Base-by-base conservation (phyloP, 2,797 vertebrate genomes). In the Amblyopsis hoosieri region DNA sequence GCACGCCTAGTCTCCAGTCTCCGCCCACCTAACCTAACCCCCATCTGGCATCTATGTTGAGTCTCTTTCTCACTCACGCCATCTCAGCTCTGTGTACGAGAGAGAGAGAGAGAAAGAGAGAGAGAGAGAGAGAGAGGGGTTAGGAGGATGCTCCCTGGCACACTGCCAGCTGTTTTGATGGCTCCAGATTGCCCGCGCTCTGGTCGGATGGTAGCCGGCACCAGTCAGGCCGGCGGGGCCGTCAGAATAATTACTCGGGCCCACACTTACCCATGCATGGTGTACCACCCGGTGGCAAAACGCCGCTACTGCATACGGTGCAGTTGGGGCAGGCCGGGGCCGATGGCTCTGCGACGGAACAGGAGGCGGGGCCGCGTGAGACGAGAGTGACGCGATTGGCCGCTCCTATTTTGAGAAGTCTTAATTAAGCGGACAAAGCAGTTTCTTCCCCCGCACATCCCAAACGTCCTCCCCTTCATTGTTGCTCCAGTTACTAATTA, bases 271-370 rank as follows among this genome's bases (percentile, higher is more conserved):
- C 85, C 89, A 91, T 91, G 93, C 88, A 78, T 92, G 86, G 91
- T 94, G 81, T 95, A 93, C 95, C 95, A 94, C 94, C 95, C 93
- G 93, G 96, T 97, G 95, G 96, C 93, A 91, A 89, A 90, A 87
- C 87, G 77, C 87, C 79, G 92, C 90, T 90, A 98, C 90, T 95
- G 61, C 96, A 96, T 81, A 85, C 84, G 88, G 85, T 45, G 65
- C 10, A 10, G 12, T 4, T 1, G 47, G 11, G 47, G 2, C 4
- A 51, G 37, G 29, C 5, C 13, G 29, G 7, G 19, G 47, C 10
- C 47, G 12, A 12, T 12, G 47, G 12, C 11, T 48, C 47, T 48
- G 47, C 8, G 12, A 12, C 2, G 23, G 11, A 50, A 65, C 72
- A 66, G 62, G 82, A 80, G 82, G 82, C 64, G 84, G 79, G 77